A percentile compares a stretch with the other conserved stretches of the same genome.
Conservation (phyloP, 2,113 vertebrate genomes). For the Arothron firmamentum region DNA sequence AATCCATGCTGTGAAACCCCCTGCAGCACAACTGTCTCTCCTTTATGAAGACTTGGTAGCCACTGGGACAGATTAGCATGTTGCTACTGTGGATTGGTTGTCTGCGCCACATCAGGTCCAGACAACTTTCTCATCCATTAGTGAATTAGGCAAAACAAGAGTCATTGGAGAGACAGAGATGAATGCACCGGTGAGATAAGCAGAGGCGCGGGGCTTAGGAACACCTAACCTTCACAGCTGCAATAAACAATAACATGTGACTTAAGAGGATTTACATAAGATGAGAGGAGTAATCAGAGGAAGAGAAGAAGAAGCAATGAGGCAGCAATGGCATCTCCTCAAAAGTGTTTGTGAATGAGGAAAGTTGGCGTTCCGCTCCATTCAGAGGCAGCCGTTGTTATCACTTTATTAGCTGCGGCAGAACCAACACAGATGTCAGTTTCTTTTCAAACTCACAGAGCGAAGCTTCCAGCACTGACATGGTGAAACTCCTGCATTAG, state of each 20-base stretch:
- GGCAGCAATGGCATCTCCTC: constrained; percentile 75
- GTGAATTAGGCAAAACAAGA: constrained; percentile 74
- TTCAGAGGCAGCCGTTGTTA: constrained; percentile 62
- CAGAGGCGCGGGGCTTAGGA: constrained; percentile 75
- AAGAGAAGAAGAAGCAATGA: constrained; percentile 73
- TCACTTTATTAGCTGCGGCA: constrained; percentile 55
- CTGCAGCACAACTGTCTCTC: constrained; percentile 63
- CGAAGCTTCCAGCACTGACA: constrained; percentile 35
- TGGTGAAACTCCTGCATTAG: constrained; percentile 45
- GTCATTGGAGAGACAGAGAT: constrained; percentile 78
- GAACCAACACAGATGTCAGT: constrained; percentile 56
- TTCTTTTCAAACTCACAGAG: constrained; percentile 40
- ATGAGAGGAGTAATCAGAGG: constrained; percentile 81
- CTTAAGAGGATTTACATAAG: constrained; percentile 83
- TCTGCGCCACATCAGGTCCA: constrained; percentile 70
- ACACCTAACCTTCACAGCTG: constrained; percentile 80
- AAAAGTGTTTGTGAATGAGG: constrained; percentile 67
- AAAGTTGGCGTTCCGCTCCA: constrained; percentile 69
- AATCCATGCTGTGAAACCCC: constrained; percentile 54
- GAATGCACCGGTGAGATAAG: constrained; percentile 78
- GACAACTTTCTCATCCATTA: constrained; percentile 78
- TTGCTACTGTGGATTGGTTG: constrained; percentile 70
- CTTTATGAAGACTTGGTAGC: constrained; percentile 66
- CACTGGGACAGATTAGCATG: constrained; percentile 72
- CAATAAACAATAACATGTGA: constrained; percentile 81